Evolutionary conservation across 2,888 invertebrate genomes (phyloP).

Genomic region (Pseudococcus jackbeardsleyi): DNA sequence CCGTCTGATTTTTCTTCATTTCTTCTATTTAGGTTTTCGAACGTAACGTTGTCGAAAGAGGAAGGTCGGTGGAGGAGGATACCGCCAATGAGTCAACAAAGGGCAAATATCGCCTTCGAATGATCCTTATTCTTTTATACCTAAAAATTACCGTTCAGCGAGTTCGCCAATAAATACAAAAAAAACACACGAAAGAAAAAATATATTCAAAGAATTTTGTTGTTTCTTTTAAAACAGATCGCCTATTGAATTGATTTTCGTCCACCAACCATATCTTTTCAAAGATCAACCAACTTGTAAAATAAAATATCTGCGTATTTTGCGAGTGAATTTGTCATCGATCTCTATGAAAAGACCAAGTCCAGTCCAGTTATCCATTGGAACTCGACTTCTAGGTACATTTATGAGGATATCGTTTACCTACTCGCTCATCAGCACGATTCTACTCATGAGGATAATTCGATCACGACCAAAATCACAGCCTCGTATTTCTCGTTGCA

Average conservation of each 20-base stretch:
- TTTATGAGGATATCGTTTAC: no score
- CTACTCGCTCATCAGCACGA: background rate
- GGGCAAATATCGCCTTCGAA: background rate
- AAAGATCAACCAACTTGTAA: background rate
- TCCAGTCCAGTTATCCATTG: background rate
- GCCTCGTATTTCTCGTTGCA: background rate
- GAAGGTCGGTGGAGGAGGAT: no score
- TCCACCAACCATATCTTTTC: background rate
- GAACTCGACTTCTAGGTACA: no score
- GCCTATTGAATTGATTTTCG: background rate
- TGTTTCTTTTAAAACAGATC: background rate
- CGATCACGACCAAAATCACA: constrained; percentile 46
- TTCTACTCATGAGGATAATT: constrained; percentile 25
- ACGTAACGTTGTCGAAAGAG: no score
- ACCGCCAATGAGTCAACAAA: background rate
- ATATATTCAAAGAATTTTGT: no score
- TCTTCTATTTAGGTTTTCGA: no score
- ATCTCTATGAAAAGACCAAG: background rate
- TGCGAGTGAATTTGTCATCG: background rate
- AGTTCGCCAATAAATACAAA: background rate
- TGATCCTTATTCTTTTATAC: background rate
- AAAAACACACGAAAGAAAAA: background rate
- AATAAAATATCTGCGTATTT: background rate
- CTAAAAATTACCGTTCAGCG: background rate
- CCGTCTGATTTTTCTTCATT: background rate